phyloP scores from a whole-genome alignment of 2,797 vertebrate species.

The Manis crassicaudata region DNA sequence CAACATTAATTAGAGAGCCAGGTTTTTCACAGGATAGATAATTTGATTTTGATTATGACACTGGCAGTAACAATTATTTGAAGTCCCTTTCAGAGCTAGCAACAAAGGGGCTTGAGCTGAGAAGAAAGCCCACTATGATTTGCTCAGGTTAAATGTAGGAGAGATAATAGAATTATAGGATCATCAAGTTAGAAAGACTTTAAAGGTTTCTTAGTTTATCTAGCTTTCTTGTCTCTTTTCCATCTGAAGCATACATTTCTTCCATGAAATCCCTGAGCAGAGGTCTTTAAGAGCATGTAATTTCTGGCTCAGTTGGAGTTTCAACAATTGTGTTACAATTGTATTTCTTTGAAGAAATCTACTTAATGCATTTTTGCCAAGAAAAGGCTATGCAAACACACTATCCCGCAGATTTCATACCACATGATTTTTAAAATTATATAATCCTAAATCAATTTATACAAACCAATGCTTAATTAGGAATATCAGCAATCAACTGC shows the following conservation, averaged over 20 bases:
- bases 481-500: slow-evolving; percentile 85
- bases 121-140: slow-evolving; percentile 45
- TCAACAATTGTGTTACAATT: slow-evolving; percentile 78
- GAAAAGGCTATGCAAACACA: not conserved
- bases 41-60: slow-evolving; percentile 82
- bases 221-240: not conserved
- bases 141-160: slow-evolving; percentile 58
- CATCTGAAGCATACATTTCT: not conserved
- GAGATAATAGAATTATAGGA: slow-evolving; percentile 46
- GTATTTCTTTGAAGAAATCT: slow-evolving; percentile 70
- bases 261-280: not conserved
- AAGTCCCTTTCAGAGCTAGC: slow-evolving; percentile 65
- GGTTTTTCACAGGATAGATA: slow-evolving; percentile 82
- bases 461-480: slow-evolving; percentile 84
- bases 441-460: slow-evolving; percentile 61
- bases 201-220: not conserved
- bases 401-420: not conserved
- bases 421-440: slow-evolving; percentile 55
- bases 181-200: not conserved
- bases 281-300: slow-evolving; percentile 58
- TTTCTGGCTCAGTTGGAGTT: slow-evolving; percentile 65
- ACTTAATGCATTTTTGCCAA: slow-evolving; percentile 62
- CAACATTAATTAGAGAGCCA: slow-evolving; percentile 84
- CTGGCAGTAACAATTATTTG: slow-evolving; percentile 79
- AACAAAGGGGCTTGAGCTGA: slow-evolving; percentile 65